Evolutionary conservation across 2,888 invertebrate species (phyloP).

Genomic region (Eupithecia subfuscata): DNA sequence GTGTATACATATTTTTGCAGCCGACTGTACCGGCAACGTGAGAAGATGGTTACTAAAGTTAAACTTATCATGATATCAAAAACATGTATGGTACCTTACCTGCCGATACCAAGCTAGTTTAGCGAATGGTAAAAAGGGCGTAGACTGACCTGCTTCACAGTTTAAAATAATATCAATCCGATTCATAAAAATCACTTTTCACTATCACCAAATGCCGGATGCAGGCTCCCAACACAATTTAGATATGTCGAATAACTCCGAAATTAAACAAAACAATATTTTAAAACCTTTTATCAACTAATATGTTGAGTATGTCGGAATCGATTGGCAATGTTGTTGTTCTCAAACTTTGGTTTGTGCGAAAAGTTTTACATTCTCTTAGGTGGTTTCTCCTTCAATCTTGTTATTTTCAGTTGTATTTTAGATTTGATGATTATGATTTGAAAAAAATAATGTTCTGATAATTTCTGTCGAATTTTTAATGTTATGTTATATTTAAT

Average conservation of each 20-base stretch:
- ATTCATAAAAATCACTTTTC: constrained; percentile 32
- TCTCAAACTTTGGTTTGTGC: constrained; percentile 58
- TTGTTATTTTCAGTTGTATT: not conserved
- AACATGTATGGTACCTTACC: too few species aligned
- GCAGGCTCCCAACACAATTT: constrained; percentile 56
- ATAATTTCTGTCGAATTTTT: not conserved
- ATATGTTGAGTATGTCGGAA: constrained; percentile 41
- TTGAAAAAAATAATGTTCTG: not conserved
- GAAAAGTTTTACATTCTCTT: constrained; percentile 23
- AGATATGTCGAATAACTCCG: constrained; percentile 55
- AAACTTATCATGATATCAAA: too few species aligned
- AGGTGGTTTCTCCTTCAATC: not conserved
- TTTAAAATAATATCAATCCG: constrained; percentile 35
- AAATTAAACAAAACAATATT: constrained; percentile 45
- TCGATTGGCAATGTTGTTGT: constrained; percentile 46
- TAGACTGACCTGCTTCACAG: constrained; percentile 32
- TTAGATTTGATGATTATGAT: not conserved
- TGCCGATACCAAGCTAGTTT: too few species aligned
- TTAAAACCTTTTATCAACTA: constrained; percentile 56
- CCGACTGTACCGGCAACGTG: too few species aligned
- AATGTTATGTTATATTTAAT: not conserved
- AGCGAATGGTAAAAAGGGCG: not conserved
- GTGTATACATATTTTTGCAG: too few species aligned
- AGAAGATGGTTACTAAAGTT: too few species aligned
- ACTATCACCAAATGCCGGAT: constrained; percentile 56